These are phyloP conservation scores for Sylvia borin DNA, from an alignment of 2,797 vertebrate species.

Conservation along the genomic window DNA sequence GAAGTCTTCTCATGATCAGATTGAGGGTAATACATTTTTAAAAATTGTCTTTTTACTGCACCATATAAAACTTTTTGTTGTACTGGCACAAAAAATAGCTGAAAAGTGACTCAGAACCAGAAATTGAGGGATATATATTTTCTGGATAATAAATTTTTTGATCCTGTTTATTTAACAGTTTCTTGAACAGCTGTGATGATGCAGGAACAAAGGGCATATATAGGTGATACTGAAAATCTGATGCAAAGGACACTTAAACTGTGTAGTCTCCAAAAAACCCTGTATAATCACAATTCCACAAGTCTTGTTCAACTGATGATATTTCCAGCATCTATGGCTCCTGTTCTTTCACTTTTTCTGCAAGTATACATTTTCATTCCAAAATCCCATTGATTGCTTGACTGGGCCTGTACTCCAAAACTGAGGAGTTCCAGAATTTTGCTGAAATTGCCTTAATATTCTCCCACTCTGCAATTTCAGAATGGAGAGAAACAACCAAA, in stretches of 20 bases:
- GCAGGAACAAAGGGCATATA: background rate
- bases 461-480: background rate
- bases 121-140: background rate
- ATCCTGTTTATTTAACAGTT: background rate
- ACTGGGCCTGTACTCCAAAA: background rate
- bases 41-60: background rate
- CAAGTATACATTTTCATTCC: background rate
- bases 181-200: background rate
- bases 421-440: background rate
- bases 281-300: background rate
- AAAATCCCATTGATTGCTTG: background rate
- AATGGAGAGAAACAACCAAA: background rate
- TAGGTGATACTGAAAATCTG: background rate
- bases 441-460: background rate
- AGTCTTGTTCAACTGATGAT: rapidly evolving
- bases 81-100: too few relatives aligned
- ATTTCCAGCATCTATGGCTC: background rate
- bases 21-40: background rate
- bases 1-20: background rate
- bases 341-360: background rate
- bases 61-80: background rate
- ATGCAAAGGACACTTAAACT: background rate
- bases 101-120: background rate
- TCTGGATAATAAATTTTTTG: background rate
- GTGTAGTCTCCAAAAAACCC: background rate